These are phyloP conservation scores for Junonia oenone DNA, from an alignment of 2,888 invertebrate species.

Conservation along the genomic window DNA sequence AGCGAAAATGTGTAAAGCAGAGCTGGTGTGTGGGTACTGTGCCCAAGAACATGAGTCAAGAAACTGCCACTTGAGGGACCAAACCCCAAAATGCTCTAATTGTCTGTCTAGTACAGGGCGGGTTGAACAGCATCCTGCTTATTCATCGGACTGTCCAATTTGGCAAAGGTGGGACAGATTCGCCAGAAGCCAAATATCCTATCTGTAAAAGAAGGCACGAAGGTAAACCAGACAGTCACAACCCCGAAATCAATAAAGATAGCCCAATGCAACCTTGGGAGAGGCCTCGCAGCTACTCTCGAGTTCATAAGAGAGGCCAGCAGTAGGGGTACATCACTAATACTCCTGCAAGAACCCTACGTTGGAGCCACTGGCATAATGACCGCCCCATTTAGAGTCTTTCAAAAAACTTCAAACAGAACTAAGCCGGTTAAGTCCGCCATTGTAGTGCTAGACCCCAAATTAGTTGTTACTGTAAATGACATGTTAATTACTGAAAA, in stretches of 20 bases:
- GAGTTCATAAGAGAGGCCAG: neutral
- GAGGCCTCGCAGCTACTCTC: neutral
- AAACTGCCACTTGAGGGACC: no score
- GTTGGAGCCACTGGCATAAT: neutral
- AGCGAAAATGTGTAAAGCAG: no score
- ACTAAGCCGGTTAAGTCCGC: neutral
- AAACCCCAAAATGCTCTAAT: no score
- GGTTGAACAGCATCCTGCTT: no score
- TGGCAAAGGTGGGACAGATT: no score
- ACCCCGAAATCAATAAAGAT: neutral
- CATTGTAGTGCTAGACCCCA: neutral
- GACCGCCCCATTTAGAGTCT: neutral
- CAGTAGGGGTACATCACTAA: accelerated
- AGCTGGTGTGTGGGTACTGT: no score
- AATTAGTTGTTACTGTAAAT: neutral
- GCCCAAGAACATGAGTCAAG: no score
- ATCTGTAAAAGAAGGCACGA: no score
- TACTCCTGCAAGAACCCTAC: neutral
- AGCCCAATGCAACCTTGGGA: neutral
- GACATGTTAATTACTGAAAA: neutral
- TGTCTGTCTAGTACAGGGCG: no score
- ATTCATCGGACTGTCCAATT: no score
- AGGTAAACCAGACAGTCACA: no score
- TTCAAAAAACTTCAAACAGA: neutral
- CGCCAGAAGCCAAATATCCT: no score